These are phyloP conservation scores for Drosophila macrospina DNA, from an alignment of 2,888 invertebrate species.

Conservation along the genomic window DNA sequence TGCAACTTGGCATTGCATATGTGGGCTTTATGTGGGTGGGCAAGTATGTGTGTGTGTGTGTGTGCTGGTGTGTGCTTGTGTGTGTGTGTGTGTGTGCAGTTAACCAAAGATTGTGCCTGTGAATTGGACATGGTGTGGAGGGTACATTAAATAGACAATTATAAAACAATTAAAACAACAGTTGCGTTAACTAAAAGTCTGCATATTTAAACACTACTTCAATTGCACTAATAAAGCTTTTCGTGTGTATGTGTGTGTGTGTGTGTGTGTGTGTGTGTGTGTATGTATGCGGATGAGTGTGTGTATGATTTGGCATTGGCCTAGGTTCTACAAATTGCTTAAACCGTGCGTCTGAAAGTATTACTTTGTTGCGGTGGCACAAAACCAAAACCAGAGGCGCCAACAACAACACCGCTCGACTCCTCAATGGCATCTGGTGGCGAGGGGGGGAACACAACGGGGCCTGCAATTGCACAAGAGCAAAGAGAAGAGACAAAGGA, in stretches of 20 bases:
- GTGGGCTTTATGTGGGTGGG: conserved; percentile 26
- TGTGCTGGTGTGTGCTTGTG: conserved; percentile 37
- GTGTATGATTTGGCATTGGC: conserved; percentile 39
- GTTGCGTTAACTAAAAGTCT: conserved; percentile 45
- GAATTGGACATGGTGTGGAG: conserved; percentile 58
- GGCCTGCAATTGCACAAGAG: conserved; percentile 86
- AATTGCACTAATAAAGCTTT: conserved; percentile 83
- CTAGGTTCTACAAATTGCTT: conserved; percentile 44
- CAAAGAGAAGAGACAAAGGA: neutral
- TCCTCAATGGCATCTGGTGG: conserved; percentile 89
- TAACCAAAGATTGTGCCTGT: conserved; percentile 79
- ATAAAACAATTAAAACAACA: conserved; percentile 59
- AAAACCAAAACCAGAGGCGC: conserved; percentile 94
- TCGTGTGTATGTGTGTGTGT: conserved; percentile 31
- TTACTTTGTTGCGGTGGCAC: conserved; percentile 88
- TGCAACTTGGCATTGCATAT: conserved; percentile 51
- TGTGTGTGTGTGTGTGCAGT: conserved; percentile 51
- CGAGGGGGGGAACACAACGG: conserved; percentile 91
- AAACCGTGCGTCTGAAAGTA: conserved; percentile 65
- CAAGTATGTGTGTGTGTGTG: conserved; percentile 23
- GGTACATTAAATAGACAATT: conserved; percentile 58
- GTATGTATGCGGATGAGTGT: conserved; percentile 1
- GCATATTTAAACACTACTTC: conserved; percentile 60
- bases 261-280: conserved; percentile 12
- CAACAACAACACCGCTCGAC: conserved; percentile 92